Evolutionary conservation across 2,113 vertebrate species (phyloP).

Genomic region (Otis tarda): DNA sequence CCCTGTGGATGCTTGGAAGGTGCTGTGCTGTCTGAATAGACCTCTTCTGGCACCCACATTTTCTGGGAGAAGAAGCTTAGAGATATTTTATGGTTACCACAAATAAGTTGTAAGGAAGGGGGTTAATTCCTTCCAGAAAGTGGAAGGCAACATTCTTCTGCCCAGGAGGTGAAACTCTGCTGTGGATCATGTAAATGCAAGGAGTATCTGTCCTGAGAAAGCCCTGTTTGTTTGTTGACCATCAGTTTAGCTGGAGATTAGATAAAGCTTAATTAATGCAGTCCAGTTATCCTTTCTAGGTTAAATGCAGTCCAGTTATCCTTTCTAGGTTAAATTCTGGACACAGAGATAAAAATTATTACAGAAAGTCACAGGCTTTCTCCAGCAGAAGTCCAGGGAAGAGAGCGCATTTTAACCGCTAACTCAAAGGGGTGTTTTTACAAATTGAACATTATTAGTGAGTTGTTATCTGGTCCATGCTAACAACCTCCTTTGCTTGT

Average conservation of each 20-base stretch:
- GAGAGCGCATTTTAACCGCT: neutral
- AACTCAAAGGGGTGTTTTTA: neutral
- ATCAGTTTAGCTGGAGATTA: neutral
- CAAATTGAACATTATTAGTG: neutral
- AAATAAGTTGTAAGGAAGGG: neutral
- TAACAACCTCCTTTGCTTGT: neutral
- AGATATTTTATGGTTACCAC: neutral
- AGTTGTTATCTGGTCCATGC: neutral
- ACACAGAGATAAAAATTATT: neutral
- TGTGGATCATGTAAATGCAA: neutral
- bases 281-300: neutral
- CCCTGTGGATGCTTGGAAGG: neutral
- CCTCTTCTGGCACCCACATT: neutral
- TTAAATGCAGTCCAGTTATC: neutral
- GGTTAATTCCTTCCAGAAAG: neutral
- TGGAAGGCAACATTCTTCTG: neutral
- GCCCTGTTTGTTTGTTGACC: neutral
- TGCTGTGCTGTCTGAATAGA: neutral
- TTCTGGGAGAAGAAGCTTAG: neutral
- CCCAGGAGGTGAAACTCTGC: neutral
- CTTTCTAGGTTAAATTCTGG: neutral
- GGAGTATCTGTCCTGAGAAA: neutral
- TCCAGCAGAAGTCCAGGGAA: neutral
- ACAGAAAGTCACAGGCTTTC: neutral
- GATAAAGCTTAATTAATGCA: slow-evolving; percentile 6